Evolutionary conservation across 2,797 vertebrate genomes (phyloP).

Genomic region (Cirrhinus mrigala): DNA sequence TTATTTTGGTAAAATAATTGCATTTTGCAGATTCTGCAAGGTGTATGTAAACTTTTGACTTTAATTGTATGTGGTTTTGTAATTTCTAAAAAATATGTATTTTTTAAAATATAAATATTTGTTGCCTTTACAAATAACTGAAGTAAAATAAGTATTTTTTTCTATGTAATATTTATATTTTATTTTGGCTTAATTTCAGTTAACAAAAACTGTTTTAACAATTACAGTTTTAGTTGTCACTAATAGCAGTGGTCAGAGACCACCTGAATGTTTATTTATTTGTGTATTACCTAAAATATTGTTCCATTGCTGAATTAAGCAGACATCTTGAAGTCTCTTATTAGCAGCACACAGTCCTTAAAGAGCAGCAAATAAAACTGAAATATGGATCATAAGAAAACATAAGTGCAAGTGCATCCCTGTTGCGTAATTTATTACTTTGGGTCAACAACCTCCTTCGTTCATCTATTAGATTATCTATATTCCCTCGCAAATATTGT

Average conservation of each 20-base stretch:
- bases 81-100: background rate
- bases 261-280: constrained; percentile 27
- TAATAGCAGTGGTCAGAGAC: background rate
- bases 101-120: background rate
- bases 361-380: background rate
- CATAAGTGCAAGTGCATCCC: background rate
- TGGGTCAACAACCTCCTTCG: constrained; percentile 11
- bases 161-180: background rate
- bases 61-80: background rate
- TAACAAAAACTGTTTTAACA: background rate
- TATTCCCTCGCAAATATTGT: constrained; percentile 1
- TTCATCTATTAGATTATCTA: background rate
- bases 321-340: constrained; percentile 26
- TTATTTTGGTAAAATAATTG: too few relatives aligned
- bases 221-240: background rate
- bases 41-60: too few relatives aligned
- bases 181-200: background rate
- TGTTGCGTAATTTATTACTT: constrained; percentile 10
- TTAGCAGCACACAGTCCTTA: constrained; percentile 1
- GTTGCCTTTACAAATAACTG: background rate
- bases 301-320: constrained; percentile 13
- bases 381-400: constrained; percentile 15
- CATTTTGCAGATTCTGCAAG: too few relatives aligned
- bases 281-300: background rate
- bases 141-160: background rate